Percentiles rank a stretch among this genome's conserved stretches.
Evolutionary conservation across 2,888 invertebrate species (phyloP).

Genomic region (Caenorhabditis zanzibari): DNA sequence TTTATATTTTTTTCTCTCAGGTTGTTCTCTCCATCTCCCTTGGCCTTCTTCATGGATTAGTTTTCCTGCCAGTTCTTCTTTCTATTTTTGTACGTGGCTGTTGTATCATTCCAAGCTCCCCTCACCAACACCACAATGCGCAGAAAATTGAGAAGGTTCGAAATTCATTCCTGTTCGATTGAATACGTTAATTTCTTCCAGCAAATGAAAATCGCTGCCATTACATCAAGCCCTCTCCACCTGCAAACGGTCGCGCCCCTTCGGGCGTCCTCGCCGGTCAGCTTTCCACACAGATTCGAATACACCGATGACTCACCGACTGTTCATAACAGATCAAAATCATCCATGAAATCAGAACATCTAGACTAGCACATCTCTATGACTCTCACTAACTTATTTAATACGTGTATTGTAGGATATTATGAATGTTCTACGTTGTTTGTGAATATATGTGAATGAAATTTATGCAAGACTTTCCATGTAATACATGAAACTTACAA

Average conservation of each 20-base stretch:
- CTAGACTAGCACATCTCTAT: slow-evolving; percentile 51
- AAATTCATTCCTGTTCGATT: background rate
- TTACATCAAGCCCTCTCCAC: slow-evolving; percentile 44
- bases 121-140: slow-evolving; percentile 22
- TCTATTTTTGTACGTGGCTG: slow-evolving; percentile 83
- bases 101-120: slow-evolving; percentile 70
- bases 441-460: slow-evolving; percentile 46
- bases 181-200: slow-evolving; percentile 8
- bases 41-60: slow-evolving; percentile 94
- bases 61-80: slow-evolving; percentile 89
- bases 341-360: slow-evolving; percentile 66
- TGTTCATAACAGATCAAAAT: slow-evolving; percentile 67
- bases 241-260: slow-evolving; percentile 59
- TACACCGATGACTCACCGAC: slow-evolving; percentile 65
- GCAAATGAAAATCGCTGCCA: slow-evolving; percentile 41
- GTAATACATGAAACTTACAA: too few species aligned
- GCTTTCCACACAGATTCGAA: slow-evolving; percentile 58
- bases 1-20: slow-evolving; percentile 33
- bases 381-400: slow-evolving; percentile 53
- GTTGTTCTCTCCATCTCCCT: slow-evolving; percentile 81
- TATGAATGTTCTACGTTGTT: slow-evolving; percentile 34
- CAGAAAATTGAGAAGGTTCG: slow-evolving; percentile 56
- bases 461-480: background rate
- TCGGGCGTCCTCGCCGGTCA: slow-evolving; percentile 53
- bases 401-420: slow-evolving; percentile 65